These are phyloP conservation scores for Papilio demoleus DNA, from an alignment of 2,888 invertebrate genomes.

Conservation along the genomic window DNA sequence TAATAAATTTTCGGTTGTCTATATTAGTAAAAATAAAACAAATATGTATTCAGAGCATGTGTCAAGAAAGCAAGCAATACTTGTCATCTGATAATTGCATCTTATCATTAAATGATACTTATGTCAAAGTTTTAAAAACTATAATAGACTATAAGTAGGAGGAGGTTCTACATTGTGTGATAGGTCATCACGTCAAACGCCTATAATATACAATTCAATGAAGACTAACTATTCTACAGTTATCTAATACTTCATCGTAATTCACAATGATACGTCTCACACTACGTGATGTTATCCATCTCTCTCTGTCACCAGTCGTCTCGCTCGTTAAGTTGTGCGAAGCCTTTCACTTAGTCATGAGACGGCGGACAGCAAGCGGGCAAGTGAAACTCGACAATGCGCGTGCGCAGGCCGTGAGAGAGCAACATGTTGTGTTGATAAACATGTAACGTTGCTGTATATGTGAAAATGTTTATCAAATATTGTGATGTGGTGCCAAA, in stretches of 20 bases:
- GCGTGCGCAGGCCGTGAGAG: constrained; percentile 34
- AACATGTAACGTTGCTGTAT: constrained; percentile 38
- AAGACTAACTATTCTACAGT: constrained; percentile 13
- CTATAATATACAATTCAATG: not conserved
- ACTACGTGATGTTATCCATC: constrained; percentile 53
- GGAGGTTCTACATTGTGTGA: not conserved
- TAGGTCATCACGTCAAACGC: not conserved
- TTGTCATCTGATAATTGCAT: too few species aligned
- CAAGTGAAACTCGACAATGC: constrained; percentile 48
- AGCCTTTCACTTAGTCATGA: constrained; percentile 71
- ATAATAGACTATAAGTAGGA: not conserved
- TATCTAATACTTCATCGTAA: constrained; percentile 11
- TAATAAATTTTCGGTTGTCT: too few species aligned
- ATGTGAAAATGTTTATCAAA: constrained; percentile 45
- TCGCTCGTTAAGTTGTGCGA: constrained; percentile 56
- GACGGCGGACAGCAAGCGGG: constrained; percentile 29
- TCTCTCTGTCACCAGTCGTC: constrained; percentile 52
- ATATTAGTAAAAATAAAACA: too few species aligned
- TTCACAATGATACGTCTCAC: constrained; percentile 38
- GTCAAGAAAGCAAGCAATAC: too few species aligned
- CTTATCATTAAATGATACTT: too few species aligned
- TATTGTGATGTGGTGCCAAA: constrained; percentile 71
- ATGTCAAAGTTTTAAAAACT: too few species aligned
- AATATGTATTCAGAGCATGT: too few species aligned
- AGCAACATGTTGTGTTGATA: constrained; percentile 24